These are phyloP conservation scores for Halictus ligatus DNA, from an alignment of 2,888 invertebrate species.

Conservation along the genomic window DNA sequence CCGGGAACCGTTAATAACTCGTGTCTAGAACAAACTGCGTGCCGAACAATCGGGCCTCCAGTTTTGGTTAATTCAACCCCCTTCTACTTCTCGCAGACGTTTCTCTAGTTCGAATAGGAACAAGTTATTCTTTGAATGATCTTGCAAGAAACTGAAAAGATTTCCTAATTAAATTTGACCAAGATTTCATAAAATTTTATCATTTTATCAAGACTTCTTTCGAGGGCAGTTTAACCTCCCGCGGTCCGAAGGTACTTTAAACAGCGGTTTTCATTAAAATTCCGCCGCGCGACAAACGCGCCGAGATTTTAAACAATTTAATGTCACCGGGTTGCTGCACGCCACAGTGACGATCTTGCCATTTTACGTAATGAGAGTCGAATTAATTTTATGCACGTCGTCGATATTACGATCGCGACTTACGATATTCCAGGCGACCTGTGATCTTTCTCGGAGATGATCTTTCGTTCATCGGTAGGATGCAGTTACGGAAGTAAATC, in stretches of 20 bases:
- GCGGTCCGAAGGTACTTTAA: not conserved
- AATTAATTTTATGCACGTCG: no score
- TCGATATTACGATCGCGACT: no score
- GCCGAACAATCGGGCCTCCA: no score
- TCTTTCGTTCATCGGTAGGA: not conserved
- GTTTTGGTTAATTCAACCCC: not conserved
- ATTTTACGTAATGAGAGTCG: no score
- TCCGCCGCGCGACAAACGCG: not conserved
- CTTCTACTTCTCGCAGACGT: no score
- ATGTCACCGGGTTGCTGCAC: no score
- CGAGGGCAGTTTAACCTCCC: not conserved
- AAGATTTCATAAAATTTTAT: no score
- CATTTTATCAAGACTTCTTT: not conserved
- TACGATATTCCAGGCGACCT: not conserved
- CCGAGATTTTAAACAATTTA: not conserved
- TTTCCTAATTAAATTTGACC: not conserved
- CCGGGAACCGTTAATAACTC: not conserved
- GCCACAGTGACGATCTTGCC: no score
- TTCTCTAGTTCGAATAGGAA: not conserved
- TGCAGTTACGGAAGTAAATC: not conserved
- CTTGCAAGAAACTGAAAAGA: not conserved
- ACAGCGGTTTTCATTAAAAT: not conserved
- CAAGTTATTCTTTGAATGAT: not conserved
- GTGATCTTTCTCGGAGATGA: not conserved
- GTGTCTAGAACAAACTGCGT: not conserved